Percentiles rank a stretch among this genome's conserved stretches.
These are phyloP conservation scores for Lithodes maja DNA, from an alignment of 2,888 invertebrate species.

Conservation along the genomic window DNA sequence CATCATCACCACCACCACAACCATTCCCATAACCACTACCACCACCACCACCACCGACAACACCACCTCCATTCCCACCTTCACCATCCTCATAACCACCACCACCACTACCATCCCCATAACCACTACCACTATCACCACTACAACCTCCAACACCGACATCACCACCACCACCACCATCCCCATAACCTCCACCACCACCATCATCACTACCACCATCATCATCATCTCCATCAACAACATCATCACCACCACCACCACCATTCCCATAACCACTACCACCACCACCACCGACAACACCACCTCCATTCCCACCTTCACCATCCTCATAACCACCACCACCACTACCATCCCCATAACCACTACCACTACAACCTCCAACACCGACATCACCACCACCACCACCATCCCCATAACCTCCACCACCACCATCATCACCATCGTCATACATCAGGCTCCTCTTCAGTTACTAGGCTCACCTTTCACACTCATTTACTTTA, in stretches of 20 bases:
- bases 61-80: too few species aligned
- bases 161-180: not conserved
- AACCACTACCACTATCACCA: not conserved
- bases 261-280: not conserved
- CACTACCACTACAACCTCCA: not conserved
- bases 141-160: not conserved
- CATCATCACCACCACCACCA: not conserved
- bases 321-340: not conserved
- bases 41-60: not conserved
- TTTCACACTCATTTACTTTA: too few species aligned
- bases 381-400: not conserved
- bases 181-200: not conserved
- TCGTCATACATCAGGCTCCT: too few species aligned
- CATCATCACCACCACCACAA: not conserved
- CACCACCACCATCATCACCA: not conserved
- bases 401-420: not conserved
- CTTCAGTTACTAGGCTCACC: too few species aligned
- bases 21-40: not conserved
- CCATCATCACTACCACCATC: not conserved
- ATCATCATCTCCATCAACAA: not conserved
- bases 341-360: not conserved
- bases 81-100: not conserved
- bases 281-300: not conserved
- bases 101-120: not conserved
- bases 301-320: not conserved